These are phyloP conservation scores for Escarpia spicata DNA, from an alignment of 2,888 invertebrate genomes.

Conservation along the genomic window DNA sequence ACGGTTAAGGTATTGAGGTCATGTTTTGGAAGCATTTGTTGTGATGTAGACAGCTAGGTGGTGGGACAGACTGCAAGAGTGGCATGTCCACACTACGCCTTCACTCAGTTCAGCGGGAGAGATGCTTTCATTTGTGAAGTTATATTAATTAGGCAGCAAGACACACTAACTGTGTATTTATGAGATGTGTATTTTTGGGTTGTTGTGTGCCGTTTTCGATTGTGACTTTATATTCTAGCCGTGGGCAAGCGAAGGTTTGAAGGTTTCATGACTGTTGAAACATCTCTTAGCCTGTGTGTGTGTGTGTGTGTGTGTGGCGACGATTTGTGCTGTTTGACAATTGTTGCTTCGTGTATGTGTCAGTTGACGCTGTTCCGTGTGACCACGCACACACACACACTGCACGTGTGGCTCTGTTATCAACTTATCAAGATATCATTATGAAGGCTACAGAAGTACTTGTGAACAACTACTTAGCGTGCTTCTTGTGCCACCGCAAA, in stretches of 20 bases:
- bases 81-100: not conserved
- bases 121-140: not conserved
- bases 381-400: not conserved
- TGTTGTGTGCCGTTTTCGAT: not conserved
- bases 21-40: not conserved
- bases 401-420: not conserved
- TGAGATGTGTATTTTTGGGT: slow-evolving; percentile 10
- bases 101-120: not conserved
- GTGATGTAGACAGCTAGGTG: not conserved
- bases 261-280: not conserved
- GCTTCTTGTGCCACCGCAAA: not conserved
- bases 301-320: not conserved
- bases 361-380: not conserved
- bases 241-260: not conserved
- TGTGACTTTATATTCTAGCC: slow-evolving; percentile 11
- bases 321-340: not conserved
- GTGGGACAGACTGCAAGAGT: not conserved
- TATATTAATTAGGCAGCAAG: not conserved
- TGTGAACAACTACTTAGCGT: not conserved
- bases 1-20: not conserved
- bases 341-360: not conserved
- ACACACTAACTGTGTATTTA: slow-evolving; percentile 5
- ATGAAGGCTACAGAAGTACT: not conserved
- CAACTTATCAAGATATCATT: not conserved
- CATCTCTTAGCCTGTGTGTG: not conserved